Evolutionary conservation across 2,797 vertebrate genomes (phyloP), one percentile per base, ranked within the genome.

Genomic region (Aythya fuligula): DNA sequence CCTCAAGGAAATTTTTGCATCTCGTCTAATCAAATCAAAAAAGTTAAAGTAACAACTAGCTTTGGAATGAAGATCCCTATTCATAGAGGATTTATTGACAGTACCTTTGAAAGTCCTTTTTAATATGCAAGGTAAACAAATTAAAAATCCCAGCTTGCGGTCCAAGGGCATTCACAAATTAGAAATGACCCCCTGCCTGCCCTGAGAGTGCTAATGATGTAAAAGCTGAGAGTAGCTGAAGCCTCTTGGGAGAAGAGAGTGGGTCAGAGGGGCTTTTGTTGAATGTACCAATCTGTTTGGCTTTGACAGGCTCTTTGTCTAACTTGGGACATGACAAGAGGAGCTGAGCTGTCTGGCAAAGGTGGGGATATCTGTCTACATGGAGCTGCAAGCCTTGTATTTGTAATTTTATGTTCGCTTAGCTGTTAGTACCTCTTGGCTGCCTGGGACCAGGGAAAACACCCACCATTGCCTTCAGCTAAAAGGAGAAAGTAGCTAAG

Each of bases 131-230:
- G 89, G 65, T 92, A 97, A 97, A 97, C 94, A 97, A 97, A 96
- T 96, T 90, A 89, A 97, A 97, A 97, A 91, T 90, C 67, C 74
- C 67, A 87, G 93, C 90, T 95, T 97, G 72, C 94, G 73, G 87
- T 96, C 71, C 87, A 97, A 97, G 95, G 96, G 93, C 94, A 96
- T 96, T 97, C 96, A 93, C 93, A 97, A 96, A 96, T 96, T 96
- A 88, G 77, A 95, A 96, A 93, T 79, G 75, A 97, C 89, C 92
- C 58, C 45, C 20, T 75, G 86, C 21, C 38, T 87, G 77, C 83
- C 64, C 14, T 65, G 58, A 85, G 71, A 95, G 75, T 73, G 71
- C 57, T 96, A 95, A 95, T 94, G 84, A 96, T 88, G 60, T 90
- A 78, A 94, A 93, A 96, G 77, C 92, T 94, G 87, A 93, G 80